phyloP scores from a whole-genome alignment of 2,113 vertebrate species.

The Corydoras sp. region DNA sequence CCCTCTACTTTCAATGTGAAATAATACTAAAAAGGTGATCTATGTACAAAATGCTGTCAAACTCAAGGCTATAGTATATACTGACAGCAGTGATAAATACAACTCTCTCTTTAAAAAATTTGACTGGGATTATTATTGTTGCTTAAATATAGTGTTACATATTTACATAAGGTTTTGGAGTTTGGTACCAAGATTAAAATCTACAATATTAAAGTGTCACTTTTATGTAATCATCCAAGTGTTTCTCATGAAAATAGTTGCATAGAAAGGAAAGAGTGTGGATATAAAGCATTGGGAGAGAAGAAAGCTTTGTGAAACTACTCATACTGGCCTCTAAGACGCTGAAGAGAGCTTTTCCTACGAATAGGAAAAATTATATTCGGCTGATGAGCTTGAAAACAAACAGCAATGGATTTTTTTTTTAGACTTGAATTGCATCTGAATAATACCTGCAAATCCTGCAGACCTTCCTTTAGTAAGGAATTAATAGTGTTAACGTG shows the following conservation, averaged over 20 bases:
- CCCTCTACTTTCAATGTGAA: constrained; percentile 97
- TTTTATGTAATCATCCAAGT: constrained; percentile 53
- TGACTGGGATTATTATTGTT: constrained; percentile 66
- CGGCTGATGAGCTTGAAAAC: not conserved
- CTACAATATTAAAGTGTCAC: constrained; percentile 56
- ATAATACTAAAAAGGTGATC: constrained; percentile 91
- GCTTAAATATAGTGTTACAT: constrained; percentile 74
- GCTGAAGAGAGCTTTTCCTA: constrained; percentile 8
- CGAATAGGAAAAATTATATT: constrained; percentile 24
- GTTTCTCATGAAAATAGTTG: constrained; percentile 60
- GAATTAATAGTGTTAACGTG: not conserved
- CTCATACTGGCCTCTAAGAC: constrained; percentile 12
- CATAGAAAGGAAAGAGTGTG: constrained; percentile 70
- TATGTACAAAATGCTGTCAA: constrained; percentile 89
- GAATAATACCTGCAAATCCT: not conserved
- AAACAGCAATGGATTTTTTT: no score
- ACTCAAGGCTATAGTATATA: constrained; percentile 69
- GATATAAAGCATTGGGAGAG: constrained; percentile 34
- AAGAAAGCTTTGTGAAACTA: constrained; percentile 20
- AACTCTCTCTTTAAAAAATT: constrained; percentile 64
- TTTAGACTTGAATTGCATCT: no score
- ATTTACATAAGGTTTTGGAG: constrained; percentile 77
- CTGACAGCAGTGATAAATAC: constrained; percentile 84
- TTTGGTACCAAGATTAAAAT: constrained; percentile 67
- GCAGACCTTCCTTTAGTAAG: constrained; percentile 5